phyloP scores from a whole-genome alignment of 2,888 invertebrate genomes.

The Hanleya hanleyi region DNA sequence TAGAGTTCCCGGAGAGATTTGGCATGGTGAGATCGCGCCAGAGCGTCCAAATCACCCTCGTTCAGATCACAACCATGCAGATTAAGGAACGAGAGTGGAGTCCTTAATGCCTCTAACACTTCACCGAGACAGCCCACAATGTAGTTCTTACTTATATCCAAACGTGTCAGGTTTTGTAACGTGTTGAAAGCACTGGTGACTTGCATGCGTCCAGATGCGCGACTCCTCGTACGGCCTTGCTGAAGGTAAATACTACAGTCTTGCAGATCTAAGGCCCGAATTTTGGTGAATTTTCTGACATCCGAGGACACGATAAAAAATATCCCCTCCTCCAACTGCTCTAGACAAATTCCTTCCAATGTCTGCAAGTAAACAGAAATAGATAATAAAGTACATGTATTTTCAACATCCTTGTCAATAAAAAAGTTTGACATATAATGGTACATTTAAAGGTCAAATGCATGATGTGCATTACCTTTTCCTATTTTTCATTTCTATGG shows the following conservation, averaged over 20 bases:
- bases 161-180: slow-evolving; percentile 42
- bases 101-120: slow-evolving; percentile 44
- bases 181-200: slow-evolving; percentile 33
- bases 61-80: slow-evolving; percentile 59
- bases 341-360: slow-evolving; percentile 56
- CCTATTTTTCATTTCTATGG: too few species aligned
- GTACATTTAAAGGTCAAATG: too few species aligned
- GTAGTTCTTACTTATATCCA: slow-evolving; percentile 60
- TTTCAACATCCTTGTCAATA: neutral
- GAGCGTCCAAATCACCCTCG: slow-evolving; percentile 47
- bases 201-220: slow-evolving; percentile 45
- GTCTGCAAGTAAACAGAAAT: slow-evolving; percentile 50
- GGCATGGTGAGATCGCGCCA: slow-evolving; percentile 52
- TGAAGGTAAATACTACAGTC: slow-evolving; percentile 63
- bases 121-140: slow-evolving; percentile 59
- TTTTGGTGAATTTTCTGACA: slow-evolving; percentile 44
- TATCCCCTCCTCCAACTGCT: slow-evolving; percentile 59
- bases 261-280: slow-evolving; percentile 52
- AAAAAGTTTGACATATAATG: neutral
- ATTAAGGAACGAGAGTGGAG: slow-evolving; percentile 54
- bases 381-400: neutral
- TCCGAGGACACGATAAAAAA: slow-evolving; percentile 50
- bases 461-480: too few species aligned
- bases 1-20: slow-evolving; percentile 52
- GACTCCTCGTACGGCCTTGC: slow-evolving; percentile 55